Evolutionary conservation across 1,140 invertebrate genomes (phyloP), one percentile per base, ranked within the genome.

Genomic region (Solenopsis fugax): DNA sequence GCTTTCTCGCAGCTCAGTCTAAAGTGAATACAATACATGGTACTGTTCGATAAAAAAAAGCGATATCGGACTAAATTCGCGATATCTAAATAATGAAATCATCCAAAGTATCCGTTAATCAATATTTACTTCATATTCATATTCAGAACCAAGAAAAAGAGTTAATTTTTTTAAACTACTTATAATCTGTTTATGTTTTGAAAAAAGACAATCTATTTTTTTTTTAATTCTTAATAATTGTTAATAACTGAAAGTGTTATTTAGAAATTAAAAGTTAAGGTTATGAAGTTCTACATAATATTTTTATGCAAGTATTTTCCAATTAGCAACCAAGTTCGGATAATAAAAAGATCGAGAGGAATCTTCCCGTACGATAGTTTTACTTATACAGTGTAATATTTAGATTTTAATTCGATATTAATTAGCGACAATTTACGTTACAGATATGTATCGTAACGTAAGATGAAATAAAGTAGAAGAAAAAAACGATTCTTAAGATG

Each of bases 11-110:
- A 60, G 41, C 52, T 10, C 45, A 7, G n/a, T 69, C 12, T 52
- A 12, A 7, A 29, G 45, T 12, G 10, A 1, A n/a, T 2, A 84
- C 69, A 84, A 84, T 84, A 84, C 7, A 13, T 4, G 45, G 69
- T 50, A 60, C 16, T 84, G 54, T 73, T 62, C 41, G 80, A 82
- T 82, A 84, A 75, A 62, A 58, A 58, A 81, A 82, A 13, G 29
- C n/a, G 16, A 24, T 45, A 48, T 60, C 18, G n/a, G 29, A 41
- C 24, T 37, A 73, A 60, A n/a, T 82, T 58, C 24, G 10, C 13
- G 12, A 58, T 29, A 45, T 52, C 18, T 52, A 69, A 24, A 34
- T 16, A 21, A 29, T 45, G 7, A 41, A 21, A 72, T 58, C 21
- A 37, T 4, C 16, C 0, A 21, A 21, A n/a, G n/a, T 29, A 13